Evolutionary conservation across 2,888 invertebrate species (phyloP).

Genomic region (Rhimphoctona megacephalus): DNA sequence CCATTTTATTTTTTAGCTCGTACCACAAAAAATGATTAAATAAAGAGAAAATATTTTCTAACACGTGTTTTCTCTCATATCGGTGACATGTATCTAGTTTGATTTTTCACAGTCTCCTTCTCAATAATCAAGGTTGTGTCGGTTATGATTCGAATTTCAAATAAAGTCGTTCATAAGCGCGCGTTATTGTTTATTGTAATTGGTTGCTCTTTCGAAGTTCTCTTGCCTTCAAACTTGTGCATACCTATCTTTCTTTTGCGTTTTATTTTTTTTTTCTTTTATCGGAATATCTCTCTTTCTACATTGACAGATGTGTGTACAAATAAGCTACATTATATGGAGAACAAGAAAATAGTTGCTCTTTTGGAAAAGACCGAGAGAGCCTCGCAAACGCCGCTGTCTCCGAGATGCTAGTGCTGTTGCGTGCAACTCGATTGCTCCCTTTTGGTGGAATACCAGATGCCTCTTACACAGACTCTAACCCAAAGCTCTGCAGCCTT

Average conservation of each 20-base stretch:
- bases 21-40: background rate
- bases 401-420: conserved; percentile 56
- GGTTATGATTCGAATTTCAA: background rate
- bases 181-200: background rate
- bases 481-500: conserved; percentile 37
- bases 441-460: conserved; percentile 55
- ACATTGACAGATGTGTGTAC: background rate
- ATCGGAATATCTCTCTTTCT: background rate
- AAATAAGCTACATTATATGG: background rate
- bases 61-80: background rate
- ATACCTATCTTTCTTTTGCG: background rate
- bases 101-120: background rate
- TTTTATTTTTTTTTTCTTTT: background rate
- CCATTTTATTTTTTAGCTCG: background rate
- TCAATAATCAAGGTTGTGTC: background rate
- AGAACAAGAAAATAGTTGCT: conserved; percentile 7
- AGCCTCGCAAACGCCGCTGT: conserved; percentile 55
- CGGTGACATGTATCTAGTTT: background rate
- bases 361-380: conserved; percentile 23
- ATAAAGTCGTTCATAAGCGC: background rate
- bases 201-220: background rate
- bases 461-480: conserved; percentile 4
- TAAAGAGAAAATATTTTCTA: background rate
- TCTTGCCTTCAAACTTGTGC: background rate
- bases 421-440: conserved; percentile 67